Percentiles rank a stretch among this genome's conserved stretches.
Evolutionary conservation across 2,888 invertebrate species (phyloP).

Genomic region (Drosophila prolongata): DNA sequence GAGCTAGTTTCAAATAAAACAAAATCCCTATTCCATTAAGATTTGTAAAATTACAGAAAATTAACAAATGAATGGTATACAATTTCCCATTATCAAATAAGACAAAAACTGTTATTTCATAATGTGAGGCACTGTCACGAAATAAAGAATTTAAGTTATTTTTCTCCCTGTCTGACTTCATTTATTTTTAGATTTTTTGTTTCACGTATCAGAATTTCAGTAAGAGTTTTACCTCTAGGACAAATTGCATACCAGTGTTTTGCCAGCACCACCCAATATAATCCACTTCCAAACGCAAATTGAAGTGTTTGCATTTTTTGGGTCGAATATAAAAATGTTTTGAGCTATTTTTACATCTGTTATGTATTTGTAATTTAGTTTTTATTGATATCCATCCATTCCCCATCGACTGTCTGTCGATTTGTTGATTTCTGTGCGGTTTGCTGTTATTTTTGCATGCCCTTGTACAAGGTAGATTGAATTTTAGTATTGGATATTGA

Average conservation of each 20-base stretch:
- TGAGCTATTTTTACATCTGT: slow-evolving; percentile 45
- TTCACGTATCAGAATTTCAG: slow-evolving; percentile 20
- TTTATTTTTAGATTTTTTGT: slow-evolving; percentile 39
- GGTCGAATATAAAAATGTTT: slow-evolving; percentile 46
- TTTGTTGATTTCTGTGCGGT: slow-evolving; percentile 66
- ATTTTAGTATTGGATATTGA: slow-evolving; percentile 1
- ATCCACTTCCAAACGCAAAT: slow-evolving; percentile 50
- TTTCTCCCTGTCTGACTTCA: slow-evolving; percentile 11
- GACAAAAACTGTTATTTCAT: background rate
- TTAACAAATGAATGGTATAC: background rate
- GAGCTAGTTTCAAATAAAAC: background rate
- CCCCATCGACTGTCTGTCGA: slow-evolving; percentile 31
- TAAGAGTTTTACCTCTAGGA: slow-evolving; percentile 32
- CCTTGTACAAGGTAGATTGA: slow-evolving; percentile 3
- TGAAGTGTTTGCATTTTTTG: slow-evolving; percentile 65
- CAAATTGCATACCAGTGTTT: slow-evolving; percentile 39
- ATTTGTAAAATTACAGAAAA: background rate
- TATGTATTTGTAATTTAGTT: slow-evolving; percentile 68
- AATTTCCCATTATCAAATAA: too few species aligned
- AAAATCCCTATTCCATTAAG: background rate
- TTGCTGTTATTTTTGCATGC: slow-evolving; percentile 13
- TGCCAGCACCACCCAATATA: slow-evolving; percentile 14
- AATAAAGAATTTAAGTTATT: slow-evolving; percentile 44
- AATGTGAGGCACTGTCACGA: slow-evolving; percentile 23
- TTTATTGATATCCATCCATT: slow-evolving; percentile 59